These are phyloP conservation scores for Dynastes tityus DNA, from an alignment of 2,888 invertebrate species.

Conservation along the genomic window DNA sequence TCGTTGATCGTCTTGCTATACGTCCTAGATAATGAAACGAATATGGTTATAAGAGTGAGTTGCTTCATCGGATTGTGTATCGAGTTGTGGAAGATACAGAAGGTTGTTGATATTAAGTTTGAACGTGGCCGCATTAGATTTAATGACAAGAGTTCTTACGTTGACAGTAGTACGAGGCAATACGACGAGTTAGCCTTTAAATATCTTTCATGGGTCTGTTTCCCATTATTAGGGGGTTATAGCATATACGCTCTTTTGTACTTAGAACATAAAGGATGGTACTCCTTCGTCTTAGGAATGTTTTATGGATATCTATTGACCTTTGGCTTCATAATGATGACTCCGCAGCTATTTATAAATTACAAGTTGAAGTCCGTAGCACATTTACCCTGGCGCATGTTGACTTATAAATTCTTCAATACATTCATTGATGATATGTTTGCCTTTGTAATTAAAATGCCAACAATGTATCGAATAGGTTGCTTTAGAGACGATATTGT, in stretches of 20 bases:
- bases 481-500: slow-evolving; percentile 99
- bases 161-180: slow-evolving; percentile 92
- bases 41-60: slow-evolving; percentile 94
- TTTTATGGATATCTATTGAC: slow-evolving; percentile 98
- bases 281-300: slow-evolving; percentile 97
- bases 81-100: slow-evolving; percentile 99
- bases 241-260: slow-evolving; percentile 96
- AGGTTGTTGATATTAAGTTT: slow-evolving; percentile 89
- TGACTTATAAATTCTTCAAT: slow-evolving; percentile 99
- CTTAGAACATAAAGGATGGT: slow-evolving; percentile 99
- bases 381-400: slow-evolving; percentile 99
- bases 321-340: slow-evolving; percentile 99
- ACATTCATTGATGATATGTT: slow-evolving; percentile 99
- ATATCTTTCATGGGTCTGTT: slow-evolving; percentile 96
- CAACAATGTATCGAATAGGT: slow-evolving; percentile 97
- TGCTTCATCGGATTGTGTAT: slow-evolving; percentile 96
- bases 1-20: slow-evolving; percentile 95
- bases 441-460: slow-evolving; percentile 99
- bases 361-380: slow-evolving; percentile 99
- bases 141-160: slow-evolving; percentile 97
- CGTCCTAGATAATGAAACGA: slow-evolving; percentile 98
- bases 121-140: slow-evolving; percentile 86
- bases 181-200: slow-evolving; percentile 97
- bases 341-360: slow-evolving; percentile 99
- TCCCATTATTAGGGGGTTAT: slow-evolving; percentile 94